Conservation (phyloP, 2,113 vertebrate species). For the Anas platyrhynchos region DNA sequence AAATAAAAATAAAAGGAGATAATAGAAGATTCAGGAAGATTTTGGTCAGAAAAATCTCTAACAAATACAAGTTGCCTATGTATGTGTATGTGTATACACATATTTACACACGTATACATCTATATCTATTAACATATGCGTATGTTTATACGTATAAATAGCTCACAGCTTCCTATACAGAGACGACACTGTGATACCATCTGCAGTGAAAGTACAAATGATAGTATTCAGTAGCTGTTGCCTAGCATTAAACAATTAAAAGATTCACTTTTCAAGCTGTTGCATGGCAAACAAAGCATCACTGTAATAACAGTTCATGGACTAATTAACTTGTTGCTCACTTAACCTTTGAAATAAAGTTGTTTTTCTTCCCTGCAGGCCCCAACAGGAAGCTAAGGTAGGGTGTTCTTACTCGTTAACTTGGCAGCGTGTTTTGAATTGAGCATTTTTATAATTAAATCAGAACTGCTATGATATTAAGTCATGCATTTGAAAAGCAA, state of each 20-base stretch:
- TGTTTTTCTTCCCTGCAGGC: neutral
- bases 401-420: neutral
- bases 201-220: neutral
- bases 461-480: neutral
- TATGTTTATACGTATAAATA: neutral
- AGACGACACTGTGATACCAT: neutral
- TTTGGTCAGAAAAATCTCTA: neutral
- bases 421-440: neutral
- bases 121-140: no score
- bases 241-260: neutral
- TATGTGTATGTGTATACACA: neutral
- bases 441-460: neutral
- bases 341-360: neutral
- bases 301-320: neutral
- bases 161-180: neutral
- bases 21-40: neutral
- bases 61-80: neutral
- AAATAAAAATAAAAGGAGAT: neutral
- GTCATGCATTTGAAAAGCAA: neutral
- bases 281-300: neutral
- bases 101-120: no score
- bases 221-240: neutral
- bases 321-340: neutral
- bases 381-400: neutral
- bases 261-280: neutral